Evolutionary conservation across 2,113 vertebrate species (phyloP), one percentile per base, ranked within the genome.

Genomic region (Passerina amoena): DNA sequence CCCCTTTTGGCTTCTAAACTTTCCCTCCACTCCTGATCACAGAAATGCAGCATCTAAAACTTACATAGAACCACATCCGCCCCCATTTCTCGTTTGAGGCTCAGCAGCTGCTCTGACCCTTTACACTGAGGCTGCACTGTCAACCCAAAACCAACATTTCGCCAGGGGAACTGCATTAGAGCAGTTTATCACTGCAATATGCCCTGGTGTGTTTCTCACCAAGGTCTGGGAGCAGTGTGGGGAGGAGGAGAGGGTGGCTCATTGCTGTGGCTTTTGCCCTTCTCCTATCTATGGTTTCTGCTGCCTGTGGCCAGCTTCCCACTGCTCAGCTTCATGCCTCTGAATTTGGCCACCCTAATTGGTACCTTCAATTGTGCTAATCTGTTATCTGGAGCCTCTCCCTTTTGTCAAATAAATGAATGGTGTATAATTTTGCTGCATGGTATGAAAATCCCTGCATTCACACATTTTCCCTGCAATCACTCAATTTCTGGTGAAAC

Each of bases 141-240:
- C 40, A 70, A 24, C 35, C 37, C 6, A 0, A 61, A 69, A 12
- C 2, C 33, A 63, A 19, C 15, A 23, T 71, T 71, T 96, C 31
- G 14, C 7, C 23, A 31, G 30, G 16, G 68, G 22, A 83, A 9
- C 11, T 33, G 27, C 25, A 3, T 21, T 27, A 63, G 47, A 90
- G 42, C 47, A 47, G 8, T 0, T 40, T n/a, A 28, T 44, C 3
- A 3, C 31, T 38, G n/a, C 22, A 30, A 0, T 1, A 0, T 20
- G 24, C 0, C 0, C 45, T 3, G 4, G 9, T 13, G 15, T 60
- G 33, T 53, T 85, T 37, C 1, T 3, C 24, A 8, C 0, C 0
- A 28, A 42, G 38, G 31, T 30, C 14, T 72, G 37, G 40, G 30
- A 63, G 51, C 0, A 0, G 1, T 22, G 33, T 5, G 18, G 42